phyloP scores from a whole-genome alignment of 1,140 invertebrate species.

The Saccostrea cuccullata region DNA sequence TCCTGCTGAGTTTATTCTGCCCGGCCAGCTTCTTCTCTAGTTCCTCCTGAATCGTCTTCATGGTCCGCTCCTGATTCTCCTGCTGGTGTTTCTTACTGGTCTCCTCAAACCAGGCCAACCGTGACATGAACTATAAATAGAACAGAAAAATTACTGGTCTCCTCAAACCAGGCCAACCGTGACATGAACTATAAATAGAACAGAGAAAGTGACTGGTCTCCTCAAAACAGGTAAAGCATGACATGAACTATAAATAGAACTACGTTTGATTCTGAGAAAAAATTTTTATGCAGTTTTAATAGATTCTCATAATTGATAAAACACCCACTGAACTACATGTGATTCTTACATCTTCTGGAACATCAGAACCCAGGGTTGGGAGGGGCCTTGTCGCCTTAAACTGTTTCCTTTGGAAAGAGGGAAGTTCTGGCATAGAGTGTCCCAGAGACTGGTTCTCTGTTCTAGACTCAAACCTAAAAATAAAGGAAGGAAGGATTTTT shows the following conservation, averaged over 20 bases:
- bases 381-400: constrained; percentile 58
- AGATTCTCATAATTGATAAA: too few species aligned
- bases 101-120: constrained; percentile 69
- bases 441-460: constrained; percentile 14
- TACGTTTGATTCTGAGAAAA: too few species aligned
- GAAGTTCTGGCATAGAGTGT: constrained; percentile 38
- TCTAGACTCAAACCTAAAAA: constrained; percentile 23
- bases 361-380: constrained; percentile 67
- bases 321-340: background rate
- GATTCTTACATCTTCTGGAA: constrained; percentile 71
- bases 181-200: constrained; percentile 69
- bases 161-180: constrained; percentile 67
- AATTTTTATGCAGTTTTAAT: too few species aligned
- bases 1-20: constrained; percentile 69
- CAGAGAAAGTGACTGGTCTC: constrained; percentile 60
- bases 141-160: constrained; percentile 46
- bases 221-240: constrained; percentile 67
- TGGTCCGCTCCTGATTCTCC: constrained; percentile 65
- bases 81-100: constrained; percentile 66
- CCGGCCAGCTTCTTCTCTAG: constrained; percentile 73
- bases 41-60: constrained; percentile 65
- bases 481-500: background rate
- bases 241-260: constrained; percentile 68
- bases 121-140: constrained; percentile 69
- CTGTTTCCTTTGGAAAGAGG: constrained; percentile 55